A percentile compares a stretch with the other conserved stretches of the same genome.
Evolutionary conservation across 2,888 invertebrate genomes (phyloP).

Genomic region (Rhingia campestris): DNA sequence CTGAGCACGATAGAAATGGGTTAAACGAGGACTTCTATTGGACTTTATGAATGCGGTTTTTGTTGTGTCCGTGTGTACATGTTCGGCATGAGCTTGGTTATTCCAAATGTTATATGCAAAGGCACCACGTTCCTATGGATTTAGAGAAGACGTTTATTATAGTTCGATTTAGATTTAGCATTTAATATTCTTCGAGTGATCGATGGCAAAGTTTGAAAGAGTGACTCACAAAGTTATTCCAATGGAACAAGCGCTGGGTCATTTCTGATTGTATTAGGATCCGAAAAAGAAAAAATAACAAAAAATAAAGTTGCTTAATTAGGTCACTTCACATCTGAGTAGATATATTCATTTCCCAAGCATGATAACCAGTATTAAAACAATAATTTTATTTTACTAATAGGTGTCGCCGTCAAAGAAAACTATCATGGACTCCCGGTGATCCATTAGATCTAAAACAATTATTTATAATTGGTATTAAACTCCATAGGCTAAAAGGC

Average conservation of each 20-base stretch:
- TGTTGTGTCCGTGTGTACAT: constrained; percentile 19
- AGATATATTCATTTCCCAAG: too few species aligned
- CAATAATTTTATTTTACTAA: too few species aligned
- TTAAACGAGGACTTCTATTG: constrained; percentile 22
- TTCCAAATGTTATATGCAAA: constrained; percentile 7
- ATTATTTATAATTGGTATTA: too few species aligned
- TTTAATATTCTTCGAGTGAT: constrained; percentile 25
- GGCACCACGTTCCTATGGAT: constrained; percentile 25
- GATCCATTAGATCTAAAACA: too few species aligned
- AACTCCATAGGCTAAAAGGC: too few species aligned
- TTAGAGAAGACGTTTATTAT: constrained; percentile 2
- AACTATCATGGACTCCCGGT: too few species aligned
- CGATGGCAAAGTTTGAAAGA: not conserved
- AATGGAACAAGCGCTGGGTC: not conserved
- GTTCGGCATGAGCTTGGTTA: constrained; percentile 7
- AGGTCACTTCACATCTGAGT: too few species aligned
- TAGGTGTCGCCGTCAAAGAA: too few species aligned
- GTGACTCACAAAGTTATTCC: not conserved
- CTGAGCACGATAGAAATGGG: constrained; percentile 35
- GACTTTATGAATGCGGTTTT: constrained; percentile 18
- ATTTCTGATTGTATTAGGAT: too few species aligned
- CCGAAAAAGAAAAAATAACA: not conserved
- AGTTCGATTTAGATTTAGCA: constrained; percentile 21
- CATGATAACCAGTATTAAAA: too few species aligned
- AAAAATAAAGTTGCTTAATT: not conserved